Evolutionary conservation across 2,113 vertebrate species (phyloP).

Genomic region (Proteles cristata): DNA sequence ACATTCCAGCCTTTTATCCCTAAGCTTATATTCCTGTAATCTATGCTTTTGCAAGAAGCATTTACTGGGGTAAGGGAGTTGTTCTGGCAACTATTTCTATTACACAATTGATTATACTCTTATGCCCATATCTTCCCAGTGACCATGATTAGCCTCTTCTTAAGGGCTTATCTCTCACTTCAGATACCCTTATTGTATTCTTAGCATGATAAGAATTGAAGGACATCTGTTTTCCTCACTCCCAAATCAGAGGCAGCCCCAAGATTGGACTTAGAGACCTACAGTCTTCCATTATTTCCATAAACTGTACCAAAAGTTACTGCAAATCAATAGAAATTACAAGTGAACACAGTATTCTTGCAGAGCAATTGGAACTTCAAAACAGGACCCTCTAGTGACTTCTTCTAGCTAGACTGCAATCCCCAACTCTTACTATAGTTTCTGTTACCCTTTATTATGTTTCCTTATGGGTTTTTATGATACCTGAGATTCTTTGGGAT

Average conservation of each 20-base stretch:
- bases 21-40: not conserved
- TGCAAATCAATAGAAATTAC: not conserved
- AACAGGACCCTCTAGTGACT: not conserved
- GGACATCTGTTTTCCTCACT: not conserved
- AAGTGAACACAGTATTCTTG: not conserved
- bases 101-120: not conserved
- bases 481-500: constrained; percentile 27
- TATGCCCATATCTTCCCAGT: not conserved
- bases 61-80: not conserved
- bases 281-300: not conserved
- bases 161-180: not conserved
- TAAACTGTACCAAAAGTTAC: not conserved
- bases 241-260: not conserved
- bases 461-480: constrained; percentile 21
- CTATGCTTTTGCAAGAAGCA: not conserved
- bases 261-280: not conserved
- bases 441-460: not conserved
- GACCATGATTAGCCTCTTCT: not conserved
- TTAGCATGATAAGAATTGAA: not conserved
- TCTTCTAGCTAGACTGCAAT: not conserved
- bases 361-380: constrained; percentile 32
- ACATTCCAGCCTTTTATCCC: not conserved
- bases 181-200: not conserved
- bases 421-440: not conserved
- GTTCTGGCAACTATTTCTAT: not conserved